Base-by-base conservation (phyloP, 2,888 invertebrate species). In the Chymomyza fuscimana region DNA sequence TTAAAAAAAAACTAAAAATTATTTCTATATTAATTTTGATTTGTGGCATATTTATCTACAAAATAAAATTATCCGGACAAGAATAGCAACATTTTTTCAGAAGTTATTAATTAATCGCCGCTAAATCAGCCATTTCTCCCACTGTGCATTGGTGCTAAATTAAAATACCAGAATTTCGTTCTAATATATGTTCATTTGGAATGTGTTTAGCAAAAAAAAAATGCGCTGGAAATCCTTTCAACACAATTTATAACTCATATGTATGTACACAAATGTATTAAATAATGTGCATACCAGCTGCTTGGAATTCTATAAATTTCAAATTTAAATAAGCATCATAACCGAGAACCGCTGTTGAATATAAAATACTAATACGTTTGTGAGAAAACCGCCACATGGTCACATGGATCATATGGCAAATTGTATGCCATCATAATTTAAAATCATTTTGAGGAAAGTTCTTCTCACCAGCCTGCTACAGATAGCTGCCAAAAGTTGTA, bases 381-480 rank as follows among this genome's bases (percentile, higher is more conserved):
- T 69, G 64, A 60, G 64, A 22, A n/a, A 46, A 25, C n/a, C 5
- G 70, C 66, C 78, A 77, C 73, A 78, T 78, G 78, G 72, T 73
- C 61, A 70, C 79, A 77, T 68, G 63, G 29, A 69, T 62, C 69
- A 54, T 19, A 19, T 54, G 16, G 9, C 74, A 70, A 58, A 76
- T 58, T 80, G 77, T 72, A 72, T 72, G 74, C 69, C 74, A 72
- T 79, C 81, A 79, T 74, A 79, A 77, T 80, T 80, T 80, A 68
- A 67, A 80, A 19, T 54, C 16, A 77, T 72, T 78, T 67, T 69
- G 65, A 70, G 29, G 69, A 78, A 78, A 77, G 68, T 77, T 74
- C 74, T 77, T 72, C 72, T 68, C 65, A 68, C 74, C 10, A 19
- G 22, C 9, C 54, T 54, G 54, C 54, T 22, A 16, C 2, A 19